Percentiles rank a stretch among this genome's conserved stretches.
Conservation (phyloP, 2,888 invertebrate genomes). For the Xestia ashworthii region DNA sequence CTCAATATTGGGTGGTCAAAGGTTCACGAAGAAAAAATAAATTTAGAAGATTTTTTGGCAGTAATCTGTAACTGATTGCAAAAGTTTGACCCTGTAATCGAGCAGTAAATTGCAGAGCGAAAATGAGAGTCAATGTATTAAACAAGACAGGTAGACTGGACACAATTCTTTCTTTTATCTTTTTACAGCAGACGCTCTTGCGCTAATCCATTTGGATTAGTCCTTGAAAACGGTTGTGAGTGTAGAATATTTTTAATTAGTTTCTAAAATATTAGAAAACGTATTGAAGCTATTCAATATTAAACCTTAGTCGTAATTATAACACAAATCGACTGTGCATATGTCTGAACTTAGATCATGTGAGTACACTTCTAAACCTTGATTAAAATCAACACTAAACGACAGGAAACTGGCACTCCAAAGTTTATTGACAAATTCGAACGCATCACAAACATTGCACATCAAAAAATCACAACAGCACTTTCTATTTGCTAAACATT, state of each 20-base stretch:
- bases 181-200: not conserved
- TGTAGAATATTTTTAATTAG: not conserved
- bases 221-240: not conserved
- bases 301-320: not conserved
- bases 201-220: not conserved
- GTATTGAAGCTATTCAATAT: not conserved
- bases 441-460: conserved; percentile 44
- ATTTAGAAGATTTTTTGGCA: not conserved
- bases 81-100: not conserved
- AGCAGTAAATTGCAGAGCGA: not conserved
- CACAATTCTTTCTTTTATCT: not conserved
- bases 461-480: conserved; percentile 37
- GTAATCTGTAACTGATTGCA: not conserved
- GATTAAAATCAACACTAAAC: conserved; percentile 20
- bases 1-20: too few relatives aligned
- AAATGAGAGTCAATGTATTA: not conserved
- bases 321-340: not conserved
- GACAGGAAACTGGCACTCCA: conserved; percentile 20
- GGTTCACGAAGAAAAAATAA: too few relatives aligned
- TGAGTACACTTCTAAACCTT: not conserved
- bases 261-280: not conserved
- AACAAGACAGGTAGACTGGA: not conserved
- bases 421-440: conserved; percentile 42
- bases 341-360: not conserved
- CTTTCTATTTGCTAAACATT: conserved; percentile 69